These are phyloP conservation scores for Enteromius afrohamiltoni DNA, from an alignment of 2,797 vertebrate genomes.

Conservation along the genomic window DNA sequence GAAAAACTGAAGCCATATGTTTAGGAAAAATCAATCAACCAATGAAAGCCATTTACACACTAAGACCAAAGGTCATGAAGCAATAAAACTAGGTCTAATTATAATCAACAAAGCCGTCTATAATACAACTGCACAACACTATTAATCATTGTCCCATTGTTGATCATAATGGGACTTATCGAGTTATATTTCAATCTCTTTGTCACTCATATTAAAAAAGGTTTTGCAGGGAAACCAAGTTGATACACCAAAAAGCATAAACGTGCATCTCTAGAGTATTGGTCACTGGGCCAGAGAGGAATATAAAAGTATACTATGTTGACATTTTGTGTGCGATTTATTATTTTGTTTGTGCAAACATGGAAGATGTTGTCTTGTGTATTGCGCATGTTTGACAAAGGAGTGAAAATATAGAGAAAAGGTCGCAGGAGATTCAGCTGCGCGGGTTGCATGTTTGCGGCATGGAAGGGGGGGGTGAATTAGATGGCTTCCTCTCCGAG, in stretches of 20 bases:
- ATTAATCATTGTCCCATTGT: background rate
- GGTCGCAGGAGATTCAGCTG: conserved; percentile 48
- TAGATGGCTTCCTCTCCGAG: conserved; percentile 64
- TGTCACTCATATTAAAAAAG: background rate
- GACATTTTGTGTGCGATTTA: background rate
- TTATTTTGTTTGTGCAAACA: conserved; percentile 12
- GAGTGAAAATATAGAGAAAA: conserved; percentile 30
- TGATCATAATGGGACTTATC: background rate
- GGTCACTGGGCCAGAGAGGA: background rate
- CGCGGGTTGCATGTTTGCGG: conserved; percentile 49
- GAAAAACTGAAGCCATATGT: background rate
- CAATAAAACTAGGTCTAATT: conserved; percentile 9
- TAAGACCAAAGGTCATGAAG: background rate
- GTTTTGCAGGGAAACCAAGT: background rate
- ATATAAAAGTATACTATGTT: background rate
- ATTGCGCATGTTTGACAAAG: conserved; percentile 27
- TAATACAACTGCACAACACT: background rate
- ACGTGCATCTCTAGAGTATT: background rate
- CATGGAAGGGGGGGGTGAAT: conserved; percentile 51
- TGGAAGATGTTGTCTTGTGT: conserved; percentile 19
- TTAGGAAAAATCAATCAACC: conserved; percentile 10
- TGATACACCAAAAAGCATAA: background rate
- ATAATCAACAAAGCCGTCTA: conserved; percentile 3
- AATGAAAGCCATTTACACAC: background rate
- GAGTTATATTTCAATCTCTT: background rate